These are phyloP conservation scores for Ammodytes dubius DNA, from an alignment of 2,113 vertebrate genomes.

Conservation along the genomic window DNA sequence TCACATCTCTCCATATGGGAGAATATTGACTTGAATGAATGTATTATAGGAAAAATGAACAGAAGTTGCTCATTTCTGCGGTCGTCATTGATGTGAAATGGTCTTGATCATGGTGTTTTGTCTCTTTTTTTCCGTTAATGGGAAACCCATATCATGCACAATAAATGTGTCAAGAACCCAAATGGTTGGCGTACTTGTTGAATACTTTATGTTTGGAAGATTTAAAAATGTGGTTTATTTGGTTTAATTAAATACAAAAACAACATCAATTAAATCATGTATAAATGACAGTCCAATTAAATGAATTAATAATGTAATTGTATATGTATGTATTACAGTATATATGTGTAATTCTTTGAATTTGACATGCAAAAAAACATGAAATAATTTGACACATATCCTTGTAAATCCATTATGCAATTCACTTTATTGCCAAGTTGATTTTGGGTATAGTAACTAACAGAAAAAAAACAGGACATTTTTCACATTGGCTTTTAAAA, in stretches of 20 bases:
- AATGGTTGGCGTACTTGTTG: slow-evolving; percentile 18
- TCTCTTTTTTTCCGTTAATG: slow-evolving; percentile 52
- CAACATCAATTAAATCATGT: neutral
- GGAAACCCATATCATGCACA: slow-evolving; percentile 65
- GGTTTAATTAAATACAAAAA: slow-evolving; percentile 6
- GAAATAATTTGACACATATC: slow-evolving; percentile 15
- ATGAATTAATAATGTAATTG: neutral
- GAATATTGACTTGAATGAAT: slow-evolving; percentile 35
- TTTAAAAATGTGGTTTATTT: neutral
- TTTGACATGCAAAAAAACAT: neutral
- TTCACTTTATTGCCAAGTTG: slow-evolving; percentile 87
- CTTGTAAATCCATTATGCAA: slow-evolving; percentile 73
- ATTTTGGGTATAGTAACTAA: slow-evolving; percentile 85
- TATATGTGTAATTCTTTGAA: neutral
- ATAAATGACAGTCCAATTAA: neutral
- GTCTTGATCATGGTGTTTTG: slow-evolving; percentile 47
- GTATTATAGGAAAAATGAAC: slow-evolving; percentile 57
- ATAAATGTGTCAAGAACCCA: slow-evolving; percentile 59
- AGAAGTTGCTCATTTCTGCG: slow-evolving; percentile 57
- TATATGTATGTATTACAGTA: neutral
- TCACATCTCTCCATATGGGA: slow-evolving; percentile 70
- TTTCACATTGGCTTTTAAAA: slow-evolving; percentile 85
- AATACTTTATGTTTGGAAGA: slow-evolving; percentile 11
- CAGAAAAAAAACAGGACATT: slow-evolving; percentile 69
- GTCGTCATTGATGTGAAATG: slow-evolving; percentile 56